Percentiles rank a stretch among this genome's conserved stretches.
Conservation (phyloP, 1,140 invertebrate genomes). For the Drosophila prosaltans region DNA sequence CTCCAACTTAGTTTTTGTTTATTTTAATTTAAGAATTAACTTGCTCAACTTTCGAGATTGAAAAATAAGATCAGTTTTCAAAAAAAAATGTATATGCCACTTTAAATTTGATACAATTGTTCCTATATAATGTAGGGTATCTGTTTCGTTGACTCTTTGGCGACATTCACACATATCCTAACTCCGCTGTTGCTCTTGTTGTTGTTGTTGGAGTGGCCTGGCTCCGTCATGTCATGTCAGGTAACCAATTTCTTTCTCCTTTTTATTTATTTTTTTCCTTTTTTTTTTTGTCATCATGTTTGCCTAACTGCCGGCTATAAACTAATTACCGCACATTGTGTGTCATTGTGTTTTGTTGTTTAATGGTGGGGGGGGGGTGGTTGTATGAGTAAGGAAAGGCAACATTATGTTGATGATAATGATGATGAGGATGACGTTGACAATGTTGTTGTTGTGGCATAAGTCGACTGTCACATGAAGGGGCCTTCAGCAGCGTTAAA, state of each 20-base stretch:
- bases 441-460: constrained; percentile 14
- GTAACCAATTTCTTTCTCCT: constrained; percentile 3
- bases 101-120: too few species aligned
- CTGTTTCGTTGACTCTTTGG: not conserved
- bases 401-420: not conserved
- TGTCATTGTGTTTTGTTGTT: constrained; percentile 30
- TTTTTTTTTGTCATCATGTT: not conserved
- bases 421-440: constrained; percentile 11
- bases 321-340: constrained; percentile 52
- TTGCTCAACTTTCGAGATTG: too few species aligned
- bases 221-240: constrained; percentile 11
- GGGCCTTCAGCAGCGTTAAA: not conserved
- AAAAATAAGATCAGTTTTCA: too few species aligned
- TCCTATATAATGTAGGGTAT: not conserved
- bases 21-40: too few species aligned
- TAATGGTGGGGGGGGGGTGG: not conserved
- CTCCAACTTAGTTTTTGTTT: too few species aligned
- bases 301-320: constrained; percentile 47
- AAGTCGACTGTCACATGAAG: not conserved
- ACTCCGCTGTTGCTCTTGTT: not conserved
- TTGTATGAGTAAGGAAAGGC: too few species aligned
- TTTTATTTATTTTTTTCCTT: not conserved
- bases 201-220: not conserved
- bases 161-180: not conserved
- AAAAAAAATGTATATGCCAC: too few species aligned